Conservation (phyloP, 2,797 vertebrate genomes). For the Xenopus petersii region DNA sequence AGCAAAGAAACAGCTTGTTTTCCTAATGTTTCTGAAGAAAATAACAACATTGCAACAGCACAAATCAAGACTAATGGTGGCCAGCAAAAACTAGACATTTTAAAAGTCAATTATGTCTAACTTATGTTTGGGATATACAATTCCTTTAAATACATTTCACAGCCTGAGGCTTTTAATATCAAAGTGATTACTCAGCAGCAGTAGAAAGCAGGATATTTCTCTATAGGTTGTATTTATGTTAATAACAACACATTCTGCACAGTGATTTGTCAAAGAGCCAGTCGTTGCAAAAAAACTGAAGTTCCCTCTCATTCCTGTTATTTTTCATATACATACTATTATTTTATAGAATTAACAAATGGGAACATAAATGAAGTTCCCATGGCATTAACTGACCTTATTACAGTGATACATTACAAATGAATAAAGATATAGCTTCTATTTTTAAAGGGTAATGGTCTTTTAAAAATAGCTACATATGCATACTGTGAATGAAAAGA, state of each 20-base stretch:
- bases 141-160: constrained; percentile 4
- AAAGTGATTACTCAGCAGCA: constrained; percentile 1
- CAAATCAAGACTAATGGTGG: too few species aligned
- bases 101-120: not conserved
- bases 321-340: not conserved
- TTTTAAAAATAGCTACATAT: not conserved
- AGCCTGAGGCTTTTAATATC: constrained; percentile 1
- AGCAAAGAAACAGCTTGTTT: not conserved
- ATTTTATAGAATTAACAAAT: not conserved
- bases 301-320: not conserved
- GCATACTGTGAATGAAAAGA: not conserved
- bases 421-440: too few species aligned
- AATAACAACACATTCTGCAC: not conserved
- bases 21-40: not conserved
- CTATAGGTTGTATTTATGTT: constrained; percentile 8
- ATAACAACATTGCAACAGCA: not conserved
- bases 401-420: too few species aligned
- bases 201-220: not conserved
- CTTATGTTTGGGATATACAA: not conserved
- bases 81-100: too few species aligned
- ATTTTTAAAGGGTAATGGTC: too few species aligned
- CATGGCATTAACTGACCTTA: too few species aligned
- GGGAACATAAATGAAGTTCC: not conserved
- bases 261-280: constrained; percentile 6
- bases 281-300: not conserved